Conservation (phyloP, 2,113 vertebrate species). For the Vimba vimba region DNA sequence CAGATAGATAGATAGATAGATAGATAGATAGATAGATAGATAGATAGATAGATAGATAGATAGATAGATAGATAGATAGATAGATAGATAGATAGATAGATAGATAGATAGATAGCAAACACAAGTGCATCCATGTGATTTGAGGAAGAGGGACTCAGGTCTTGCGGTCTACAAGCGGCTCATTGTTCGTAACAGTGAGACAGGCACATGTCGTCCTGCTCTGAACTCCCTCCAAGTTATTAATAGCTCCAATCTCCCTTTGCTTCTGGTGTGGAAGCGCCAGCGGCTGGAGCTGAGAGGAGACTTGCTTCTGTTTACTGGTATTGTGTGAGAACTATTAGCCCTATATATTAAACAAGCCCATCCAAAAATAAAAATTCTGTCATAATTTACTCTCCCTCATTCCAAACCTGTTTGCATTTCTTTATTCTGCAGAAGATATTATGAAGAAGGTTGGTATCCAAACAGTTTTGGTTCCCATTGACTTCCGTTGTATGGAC, state of each 20-base stretch:
- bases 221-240: conserved; percentile 54
- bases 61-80: too few species aligned
- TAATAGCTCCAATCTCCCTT: conserved; percentile 52
- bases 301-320: conserved; percentile 5
- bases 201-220: conserved; percentile 62
- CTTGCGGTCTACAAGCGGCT: conserved; percentile 51
- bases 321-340: background rate
- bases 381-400: background rate
- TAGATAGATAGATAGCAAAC: background rate
- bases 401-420: background rate
- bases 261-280: conserved; percentile 40
- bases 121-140: conserved; percentile 1
- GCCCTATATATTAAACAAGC: background rate
- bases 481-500: background rate
- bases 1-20: background rate
- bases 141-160: conserved; percentile 16
- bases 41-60: too few species aligned
- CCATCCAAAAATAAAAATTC: background rate
- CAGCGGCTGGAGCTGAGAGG: conserved; percentile 4
- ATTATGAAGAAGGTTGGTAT: background rate
- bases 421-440: background rate
- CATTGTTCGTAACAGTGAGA: conserved; percentile 64
- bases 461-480: background rate
- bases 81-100: too few species aligned
- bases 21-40: too few species aligned